phyloP scores from a whole-genome alignment of 1,140 invertebrate genomes.

The Euwallacea fornicatus region DNA sequence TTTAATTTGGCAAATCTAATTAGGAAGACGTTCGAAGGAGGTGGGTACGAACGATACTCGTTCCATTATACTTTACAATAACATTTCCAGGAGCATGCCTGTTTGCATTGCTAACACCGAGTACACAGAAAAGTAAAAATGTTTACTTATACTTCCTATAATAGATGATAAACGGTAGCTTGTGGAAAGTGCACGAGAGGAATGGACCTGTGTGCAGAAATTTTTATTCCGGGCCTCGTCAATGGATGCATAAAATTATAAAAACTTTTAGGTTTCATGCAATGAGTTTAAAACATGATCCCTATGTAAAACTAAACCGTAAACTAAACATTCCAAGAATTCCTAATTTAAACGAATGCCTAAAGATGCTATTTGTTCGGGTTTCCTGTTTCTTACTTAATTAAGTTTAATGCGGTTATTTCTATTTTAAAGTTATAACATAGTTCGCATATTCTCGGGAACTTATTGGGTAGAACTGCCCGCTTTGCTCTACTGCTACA shows the following conservation, averaged over 20 bases:
- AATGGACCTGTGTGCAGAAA: conserved; percentile 16
- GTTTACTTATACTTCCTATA: conserved; percentile 50
- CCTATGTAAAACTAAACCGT: no score
- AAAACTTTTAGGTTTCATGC: no score
- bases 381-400: conserved; percentile 32
- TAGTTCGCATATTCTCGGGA: conserved; percentile 32
- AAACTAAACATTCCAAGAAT: neutral
- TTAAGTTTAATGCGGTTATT: conserved; percentile 37
- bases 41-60: conserved; percentile 22
- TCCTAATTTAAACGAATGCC: conserved; percentile 13
- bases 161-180: conserved; percentile 48
- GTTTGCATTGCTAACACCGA: conserved; percentile 47
- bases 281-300: no score
- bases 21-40: conserved; percentile 15
- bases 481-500: conserved; percentile 15
- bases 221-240: neutral
- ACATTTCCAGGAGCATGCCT: conserved; percentile 29
- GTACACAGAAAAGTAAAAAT: conserved; percentile 44
- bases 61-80: conserved; percentile 28
- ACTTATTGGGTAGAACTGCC: conserved; percentile 28
- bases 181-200: conserved; percentile 37
- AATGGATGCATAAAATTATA: no score
- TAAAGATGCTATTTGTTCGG: conserved; percentile 19
- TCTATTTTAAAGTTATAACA: conserved; percentile 36
- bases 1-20: conserved; percentile 34